phyloP scores from a whole-genome alignment of 2,888 invertebrate genomes.

The Linnaemya vulpina region DNA sequence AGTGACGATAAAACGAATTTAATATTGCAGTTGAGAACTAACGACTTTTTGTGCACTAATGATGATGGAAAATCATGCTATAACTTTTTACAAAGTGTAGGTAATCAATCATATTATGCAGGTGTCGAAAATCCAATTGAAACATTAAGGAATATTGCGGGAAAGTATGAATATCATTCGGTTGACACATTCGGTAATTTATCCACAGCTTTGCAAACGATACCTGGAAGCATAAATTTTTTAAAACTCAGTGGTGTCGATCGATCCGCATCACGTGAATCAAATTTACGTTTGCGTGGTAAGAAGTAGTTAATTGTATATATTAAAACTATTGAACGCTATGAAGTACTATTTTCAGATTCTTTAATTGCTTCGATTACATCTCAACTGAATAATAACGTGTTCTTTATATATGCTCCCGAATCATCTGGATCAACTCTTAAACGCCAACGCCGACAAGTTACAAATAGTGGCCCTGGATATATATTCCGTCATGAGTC shows the following conservation, averaged over 20 bases:
- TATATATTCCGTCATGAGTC: slow-evolving; percentile 71
- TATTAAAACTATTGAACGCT: neutral
- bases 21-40: slow-evolving; percentile 82
- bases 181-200: slow-evolving; percentile 76
- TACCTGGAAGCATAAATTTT: slow-evolving; percentile 84
- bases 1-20: neutral
- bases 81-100: slow-evolving; percentile 81
- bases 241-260: slow-evolving; percentile 85
- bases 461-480: slow-evolving; percentile 72
- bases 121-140: slow-evolving; percentile 86
- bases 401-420: slow-evolving; percentile 77
- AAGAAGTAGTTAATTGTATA: slow-evolving; percentile 70
- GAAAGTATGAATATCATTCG: slow-evolving; percentile 79
- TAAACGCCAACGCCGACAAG: slow-evolving; percentile 76
- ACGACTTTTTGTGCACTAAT: slow-evolving; percentile 83
- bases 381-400: slow-evolving; percentile 82
- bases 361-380: slow-evolving; percentile 85
- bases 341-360: slow-evolving; percentile 78
- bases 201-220: slow-evolving; percentile 78
- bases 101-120: slow-evolving; percentile 85
- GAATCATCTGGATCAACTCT: slow-evolving; percentile 73
- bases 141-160: slow-evolving; percentile 84
- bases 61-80: slow-evolving; percentile 81
- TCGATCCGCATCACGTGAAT: slow-evolving; percentile 85
- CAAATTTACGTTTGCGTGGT: slow-evolving; percentile 84